These are phyloP conservation scores for Neostethus bicornis DNA, from an alignment of 2,797 vertebrate genomes.

Conservation along the genomic window DNA sequence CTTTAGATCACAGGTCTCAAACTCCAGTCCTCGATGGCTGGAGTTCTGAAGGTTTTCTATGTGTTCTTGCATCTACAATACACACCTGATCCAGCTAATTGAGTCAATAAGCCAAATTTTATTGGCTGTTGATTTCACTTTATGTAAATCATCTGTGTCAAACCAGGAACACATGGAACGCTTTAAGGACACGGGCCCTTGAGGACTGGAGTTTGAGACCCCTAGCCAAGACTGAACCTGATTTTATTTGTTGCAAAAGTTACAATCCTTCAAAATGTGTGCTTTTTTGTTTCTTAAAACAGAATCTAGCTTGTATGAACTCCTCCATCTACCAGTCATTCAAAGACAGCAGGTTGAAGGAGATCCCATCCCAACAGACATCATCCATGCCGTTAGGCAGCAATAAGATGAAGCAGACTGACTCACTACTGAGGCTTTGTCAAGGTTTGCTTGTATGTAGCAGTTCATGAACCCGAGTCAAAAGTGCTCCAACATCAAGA, in stretches of 20 bases:
- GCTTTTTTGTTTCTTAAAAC: constrained; percentile 12
- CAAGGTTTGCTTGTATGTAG: constrained; percentile 37
- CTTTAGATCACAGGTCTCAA: too few species aligned
- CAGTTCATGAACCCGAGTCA: constrained; percentile 30
- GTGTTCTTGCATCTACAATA: too few species aligned
- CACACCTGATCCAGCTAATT: too few species aligned
- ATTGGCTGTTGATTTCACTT: too few species aligned
- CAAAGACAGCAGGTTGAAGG: constrained; percentile 38
- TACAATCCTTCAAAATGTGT: constrained; percentile 12
- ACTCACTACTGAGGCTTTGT: constrained; percentile 28
- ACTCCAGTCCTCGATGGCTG: too few species aligned
- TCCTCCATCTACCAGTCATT: constrained; percentile 36
- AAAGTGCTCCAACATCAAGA: constrained; percentile 4
- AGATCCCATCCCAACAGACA: constrained; percentile 14
- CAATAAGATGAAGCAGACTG: constrained; percentile 35
- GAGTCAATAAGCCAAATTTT: too few species aligned
- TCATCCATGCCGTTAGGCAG: constrained; percentile 47
- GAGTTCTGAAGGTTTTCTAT: too few species aligned
- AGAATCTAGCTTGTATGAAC: constrained; percentile 17
- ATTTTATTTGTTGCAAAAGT: constrained; percentile 17
- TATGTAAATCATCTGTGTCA: too few species aligned
- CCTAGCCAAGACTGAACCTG: background rate
- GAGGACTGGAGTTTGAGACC: too few species aligned
- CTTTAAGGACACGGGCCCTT: too few species aligned
- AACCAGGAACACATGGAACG: too few species aligned